Evolutionary conservation across 2,797 vertebrate species (phyloP).

Genomic region (Anolis apletophallus): DNA sequence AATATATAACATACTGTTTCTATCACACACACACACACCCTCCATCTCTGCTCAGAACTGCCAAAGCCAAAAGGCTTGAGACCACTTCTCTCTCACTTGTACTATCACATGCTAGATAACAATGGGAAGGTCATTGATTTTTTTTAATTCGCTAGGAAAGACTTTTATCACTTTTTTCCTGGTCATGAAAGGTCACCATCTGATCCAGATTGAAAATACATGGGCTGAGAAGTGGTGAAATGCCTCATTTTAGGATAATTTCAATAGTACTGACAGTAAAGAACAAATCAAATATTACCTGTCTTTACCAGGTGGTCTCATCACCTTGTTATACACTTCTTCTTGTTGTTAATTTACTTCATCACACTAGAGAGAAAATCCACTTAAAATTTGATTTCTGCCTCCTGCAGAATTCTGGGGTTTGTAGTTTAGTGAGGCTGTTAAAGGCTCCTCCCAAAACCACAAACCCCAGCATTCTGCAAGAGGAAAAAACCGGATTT

Average conservation of each 20-base stretch:
- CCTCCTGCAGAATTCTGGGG: no score
- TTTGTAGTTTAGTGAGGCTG: no score
- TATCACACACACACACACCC: no score
- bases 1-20: background rate
- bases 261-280: background rate
- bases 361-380: no score
- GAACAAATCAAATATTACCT: no score
- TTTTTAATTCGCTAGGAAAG: background rate
- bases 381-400: no score
- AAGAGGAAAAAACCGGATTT: no score
- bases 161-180: background rate
- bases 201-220: background rate
- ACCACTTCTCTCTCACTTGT: constrained; percentile 14
- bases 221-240: background rate
- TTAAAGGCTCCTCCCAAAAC: no score
- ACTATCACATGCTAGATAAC: constrained; percentile 24
- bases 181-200: background rate
- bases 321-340: no score
- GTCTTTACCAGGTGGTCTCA: no score
- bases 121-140: constrained; percentile 22
- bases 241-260: background rate
- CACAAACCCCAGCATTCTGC: no score
- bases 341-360: no score
- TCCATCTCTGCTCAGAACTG: background rate
- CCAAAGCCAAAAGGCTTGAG: constrained; percentile 18